Percentiles rank a stretch among this genome's conserved stretches.
Evolutionary conservation across 2,113 vertebrate genomes (phyloP).

Genomic region (Gambusia affinis): DNA sequence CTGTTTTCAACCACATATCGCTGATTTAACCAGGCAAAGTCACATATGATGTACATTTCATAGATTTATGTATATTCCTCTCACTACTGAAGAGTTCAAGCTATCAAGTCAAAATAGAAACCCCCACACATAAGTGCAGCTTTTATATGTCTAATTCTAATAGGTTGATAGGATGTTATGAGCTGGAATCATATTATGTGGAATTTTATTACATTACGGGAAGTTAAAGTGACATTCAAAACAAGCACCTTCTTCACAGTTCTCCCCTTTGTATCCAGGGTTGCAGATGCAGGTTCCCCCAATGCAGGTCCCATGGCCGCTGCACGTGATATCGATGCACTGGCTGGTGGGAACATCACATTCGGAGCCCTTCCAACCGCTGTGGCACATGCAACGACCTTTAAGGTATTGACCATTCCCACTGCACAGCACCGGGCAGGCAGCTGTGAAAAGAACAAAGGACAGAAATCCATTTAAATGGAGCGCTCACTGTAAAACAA

Average conservation of each 20-base stretch:
- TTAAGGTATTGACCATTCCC: slow-evolving; percentile 98
- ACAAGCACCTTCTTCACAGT: slow-evolving; percentile 94
- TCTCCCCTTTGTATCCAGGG: slow-evolving; percentile 96
- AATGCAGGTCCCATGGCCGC: slow-evolving; percentile 93
- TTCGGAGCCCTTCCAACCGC: slow-evolving; percentile 96
- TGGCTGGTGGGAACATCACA: slow-evolving; percentile 96
- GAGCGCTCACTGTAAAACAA: slow-evolving; percentile 31
- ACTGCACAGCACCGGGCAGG: slow-evolving; percentile 96
- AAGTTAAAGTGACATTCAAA: slow-evolving; percentile 9
- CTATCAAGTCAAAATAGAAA: slow-evolving; percentile 22
- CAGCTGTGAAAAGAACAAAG: slow-evolving; percentile 80
- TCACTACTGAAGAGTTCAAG: slow-evolving; percentile 33
- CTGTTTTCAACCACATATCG: slow-evolving; percentile 52
- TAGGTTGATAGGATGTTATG: not conserved
- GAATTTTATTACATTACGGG: slow-evolving; percentile 10
- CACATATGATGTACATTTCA: slow-evolving; percentile 24
- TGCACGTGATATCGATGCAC: slow-evolving; percentile 94
- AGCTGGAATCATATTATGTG: slow-evolving; percentile 16
- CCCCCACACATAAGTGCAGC: slow-evolving; percentile 15
- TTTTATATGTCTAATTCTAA: slow-evolving; percentile 39
- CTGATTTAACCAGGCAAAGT: slow-evolving; percentile 44
- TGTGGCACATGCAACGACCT: slow-evolving; percentile 96
- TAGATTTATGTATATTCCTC: slow-evolving; percentile 35
- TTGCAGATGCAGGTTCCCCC: slow-evolving; percentile 98
- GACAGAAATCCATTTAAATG: slow-evolving; percentile 58